Evolutionary conservation across 1,140 invertebrate genomes (phyloP), one percentile per base, ranked within the genome.

Genomic region (Zaprionus africanus): DNA sequence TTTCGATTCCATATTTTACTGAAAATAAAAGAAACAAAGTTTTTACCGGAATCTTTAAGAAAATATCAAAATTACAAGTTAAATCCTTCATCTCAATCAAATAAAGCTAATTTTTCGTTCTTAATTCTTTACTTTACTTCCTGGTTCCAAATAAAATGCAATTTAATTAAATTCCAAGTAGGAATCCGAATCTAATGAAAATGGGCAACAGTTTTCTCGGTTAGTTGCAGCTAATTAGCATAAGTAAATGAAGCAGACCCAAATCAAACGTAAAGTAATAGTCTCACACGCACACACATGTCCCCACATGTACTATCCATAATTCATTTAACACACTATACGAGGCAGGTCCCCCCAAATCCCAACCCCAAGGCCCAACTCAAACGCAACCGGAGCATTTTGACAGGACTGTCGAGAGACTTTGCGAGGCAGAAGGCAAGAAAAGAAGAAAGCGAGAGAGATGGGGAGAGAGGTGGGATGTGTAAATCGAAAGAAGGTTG

Each of bases 181-280:
- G 67, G 17, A 22, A 46, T 59, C 46, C 58, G 57, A 11, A 51
- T 46, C 62, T 38, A 63, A 64, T 70, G 38, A 63, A 65, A 64
- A 64, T 36, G 43, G 58, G 51, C 51, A 51, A 34, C 57, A 54
- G 12, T 69, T 76, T 65, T 67, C 62, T 51, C 56, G 58, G 31
- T 56, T 81, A 84, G 74, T 74, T 78, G 36, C 43, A 70, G 24
- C 36, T 62, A 78, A 84, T 83, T 84, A 81, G 66, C 81, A 81
- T 80, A 81, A 31, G 60, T 58, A 70, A 53, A 67, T 62, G 70
- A 58, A 54, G 28, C 46, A 49, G 60, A 84, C 81, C 78, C 78
- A 77, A 73, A 79, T 85, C 74, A 81, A 81, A 71, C 56, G 19
- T 49, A 63, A 82, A 73, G 28, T 79, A 81, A 76, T 74, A 72